Base-by-base conservation (phyloP, 2,113 vertebrate genomes). In the Pungitius pungitius region DNA sequence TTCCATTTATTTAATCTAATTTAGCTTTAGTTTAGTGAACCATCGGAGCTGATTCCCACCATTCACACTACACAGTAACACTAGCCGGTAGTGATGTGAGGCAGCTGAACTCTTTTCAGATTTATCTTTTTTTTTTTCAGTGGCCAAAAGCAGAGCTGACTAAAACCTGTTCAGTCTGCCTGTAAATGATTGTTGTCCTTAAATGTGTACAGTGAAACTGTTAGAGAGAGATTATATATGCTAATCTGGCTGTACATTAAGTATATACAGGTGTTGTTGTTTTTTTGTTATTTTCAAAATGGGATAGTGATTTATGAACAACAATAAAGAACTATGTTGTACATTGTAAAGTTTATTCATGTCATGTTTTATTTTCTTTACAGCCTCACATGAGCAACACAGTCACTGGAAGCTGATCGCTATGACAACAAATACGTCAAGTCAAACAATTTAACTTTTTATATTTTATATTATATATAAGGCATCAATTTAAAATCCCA, bases 251-350 rank as follows among this genome's bases (percentile, higher is more conserved):
- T 89, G 80, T 81, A 88, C 73, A 89, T 56, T 84, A 65, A 83
- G 61, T 66, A 70, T 42, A 77, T 51, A 63, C 52, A 40, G 43
- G 12, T 69, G 73, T 30, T 81, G 55, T 77, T 6, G 6, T 35
- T 2, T 64, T 55, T 47, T 27, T 40, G 72, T 82, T 35, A 35
- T 84, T 73, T 58, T 18, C 40, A 58, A 80, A 57, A 78, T 77
- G 81, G 84, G 66, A 58, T 43, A 64, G 82, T 75, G 72, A 88
- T 91, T 90, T 83, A 80, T 80, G 56, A 64, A 45, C 77, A 82
- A 84, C 75, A 84, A 82, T 87, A 87, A 82, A 89, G 75, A 59
- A 72, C 80, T 37, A 84, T 85, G 81, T 80, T 88, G 86, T 78
- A 63, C 76, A 85, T 87, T 66, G 73, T 13, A 14, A 30, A 26